A percentile compares a stretch with the other conserved stretches of the same genome.
Conservation (phyloP, 1,140 invertebrate genomes). For the Trachymyrmex septentrionalis region DNA sequence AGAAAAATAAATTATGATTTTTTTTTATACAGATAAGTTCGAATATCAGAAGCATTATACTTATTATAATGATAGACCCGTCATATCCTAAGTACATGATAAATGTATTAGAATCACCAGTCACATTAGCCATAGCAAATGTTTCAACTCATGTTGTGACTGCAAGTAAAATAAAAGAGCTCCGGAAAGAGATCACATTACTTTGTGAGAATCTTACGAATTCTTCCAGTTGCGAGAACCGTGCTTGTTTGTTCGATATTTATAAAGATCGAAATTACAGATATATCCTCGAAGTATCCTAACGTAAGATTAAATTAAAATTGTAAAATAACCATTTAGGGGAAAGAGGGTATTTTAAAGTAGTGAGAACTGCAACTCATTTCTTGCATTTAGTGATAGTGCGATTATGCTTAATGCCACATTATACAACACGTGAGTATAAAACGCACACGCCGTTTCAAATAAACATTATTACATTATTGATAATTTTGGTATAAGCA, state of each 20-base stretch:
- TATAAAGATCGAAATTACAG: constrained; percentile 79
- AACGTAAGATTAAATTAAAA: constrained; percentile 65
- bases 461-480: no score
- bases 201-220: constrained; percentile 64
- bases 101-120: constrained; percentile 69
- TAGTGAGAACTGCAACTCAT: no score
- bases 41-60: constrained; percentile 74
- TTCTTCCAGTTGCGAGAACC: constrained; percentile 67
- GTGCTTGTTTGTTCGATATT: constrained; percentile 81
- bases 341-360: no score
- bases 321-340: not conserved
- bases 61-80: constrained; percentile 67
- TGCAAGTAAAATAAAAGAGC: constrained; percentile 35
- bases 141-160: not conserved
- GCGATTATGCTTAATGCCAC: no score
- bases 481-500: no score
- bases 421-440: no score
- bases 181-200: constrained; percentile 72
- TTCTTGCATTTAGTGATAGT: no score
- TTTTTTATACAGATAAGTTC: not conserved
- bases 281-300: constrained; percentile 76
- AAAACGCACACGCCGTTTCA: no score
- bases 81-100: constrained; percentile 74
- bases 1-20: not conserved
- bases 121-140: constrained; percentile 70